phyloP scores from a whole-genome alignment of 1,140 invertebrate species.

The Antheraea mylitta region DNA sequence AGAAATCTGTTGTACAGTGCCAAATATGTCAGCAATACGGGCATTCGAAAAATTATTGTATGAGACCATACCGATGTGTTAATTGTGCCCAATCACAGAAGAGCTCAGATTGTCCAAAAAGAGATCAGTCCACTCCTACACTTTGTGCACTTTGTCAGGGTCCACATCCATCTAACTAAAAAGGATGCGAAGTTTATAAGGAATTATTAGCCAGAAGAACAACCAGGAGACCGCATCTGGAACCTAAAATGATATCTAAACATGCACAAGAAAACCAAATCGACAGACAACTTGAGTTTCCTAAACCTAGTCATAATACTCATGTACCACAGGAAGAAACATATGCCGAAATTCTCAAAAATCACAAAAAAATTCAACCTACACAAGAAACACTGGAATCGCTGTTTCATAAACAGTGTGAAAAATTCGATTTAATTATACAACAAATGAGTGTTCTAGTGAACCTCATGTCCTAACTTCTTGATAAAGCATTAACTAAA shows the following conservation, averaged over 20 bases:
- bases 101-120: constrained; percentile 6
- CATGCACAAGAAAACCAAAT: background rate
- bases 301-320: background rate
- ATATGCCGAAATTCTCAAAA: background rate
- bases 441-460: constrained; percentile 4
- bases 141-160: background rate
- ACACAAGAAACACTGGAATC: background rate
- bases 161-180: background rate
- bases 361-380: background rate
- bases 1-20: constrained; percentile 11
- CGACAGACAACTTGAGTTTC: background rate
- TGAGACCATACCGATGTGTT: constrained; percentile 12
- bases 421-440: constrained; percentile 3
- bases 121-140: constrained; percentile 8
- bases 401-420: background rate
- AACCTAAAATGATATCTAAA: background rate
- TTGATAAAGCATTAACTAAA: background rate
- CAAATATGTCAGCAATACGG: constrained; percentile 14
- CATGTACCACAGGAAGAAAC: background rate
- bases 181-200: constrained; percentile 14
- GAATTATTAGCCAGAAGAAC: constrained; percentile 9
- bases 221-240: background rate
- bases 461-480: background rate
- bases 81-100: constrained; percentile 8
- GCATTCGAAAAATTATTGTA: constrained; percentile 15